Evolutionary conservation across 2,797 vertebrate species (phyloP), one percentile per base, ranked within the genome.

Genomic region (Argentina silus): DNA sequence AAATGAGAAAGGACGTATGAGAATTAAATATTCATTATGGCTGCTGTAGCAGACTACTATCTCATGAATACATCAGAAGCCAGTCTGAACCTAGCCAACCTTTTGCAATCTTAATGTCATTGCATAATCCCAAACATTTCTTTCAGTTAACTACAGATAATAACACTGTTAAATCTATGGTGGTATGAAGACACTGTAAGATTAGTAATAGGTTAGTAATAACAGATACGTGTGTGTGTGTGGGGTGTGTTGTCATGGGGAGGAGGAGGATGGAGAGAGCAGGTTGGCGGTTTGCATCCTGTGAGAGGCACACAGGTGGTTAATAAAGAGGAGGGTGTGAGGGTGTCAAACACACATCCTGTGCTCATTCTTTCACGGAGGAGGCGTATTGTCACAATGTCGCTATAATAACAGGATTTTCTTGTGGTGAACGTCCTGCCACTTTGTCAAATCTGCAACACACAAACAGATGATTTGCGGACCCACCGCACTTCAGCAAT

Each of bases 11-110:
- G 75, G 81, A 80, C 72, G 47, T 66, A 70, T 59, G 69, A 68
- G 15, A 36, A 69, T 81, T 14, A 83, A 83, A 86, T 82, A 87
- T 83, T 80, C 73, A 80, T 67, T 19, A 21, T 12, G 57, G 27
- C 47, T 53, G 48, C 56, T 68, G 19, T 17, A 10, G 63, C 27
- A 19, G 14, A 64, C 60, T 48, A 45, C 50, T 60, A 69, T 72
- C 67, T 11, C 48, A 66, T 59, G 10, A 12, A 10, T 59, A 27
- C 3, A 11, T 59, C 8, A 59, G 48, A 59, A 21, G 19, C 17
- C 12, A 15, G 64, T 50, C 19, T 66, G 47, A 66, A 23, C 17
- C 64, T 66, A 15, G 21, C 12, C 11, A 48, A 66, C 47, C 59
- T 61, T 23, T 61, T 61, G 27, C 27, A 36, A 36, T 36, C 27